A percentile compares a stretch with the other conserved stretches of the same genome.
phyloP scores from a whole-genome alignment of 92 coral and sea anemone species.

The Palythoa heliodiscus region DNA sequence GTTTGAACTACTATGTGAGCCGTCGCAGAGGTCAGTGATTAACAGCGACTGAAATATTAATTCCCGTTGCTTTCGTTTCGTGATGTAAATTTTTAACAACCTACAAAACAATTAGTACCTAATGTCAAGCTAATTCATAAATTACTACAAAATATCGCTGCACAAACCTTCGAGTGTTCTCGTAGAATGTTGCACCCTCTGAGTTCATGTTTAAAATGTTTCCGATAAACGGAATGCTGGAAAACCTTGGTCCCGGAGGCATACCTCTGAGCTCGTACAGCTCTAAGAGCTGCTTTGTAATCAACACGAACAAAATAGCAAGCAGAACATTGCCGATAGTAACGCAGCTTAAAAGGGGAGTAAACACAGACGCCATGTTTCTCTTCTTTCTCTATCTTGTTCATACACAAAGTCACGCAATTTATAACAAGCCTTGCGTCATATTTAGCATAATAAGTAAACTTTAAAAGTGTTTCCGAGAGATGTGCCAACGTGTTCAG shows the following conservation, averaged over 20 bases:
- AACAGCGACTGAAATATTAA: no score
- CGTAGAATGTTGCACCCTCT: neutral
- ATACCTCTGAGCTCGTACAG: constrained; percentile 20
- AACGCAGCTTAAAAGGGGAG: neutral
- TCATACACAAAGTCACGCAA: neutral
- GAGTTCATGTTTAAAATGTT: constrained; percentile 12
- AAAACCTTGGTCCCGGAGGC: neutral
- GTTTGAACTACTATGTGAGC: no score
- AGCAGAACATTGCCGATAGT: constrained; percentile 19
- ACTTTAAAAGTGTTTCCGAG: no score
- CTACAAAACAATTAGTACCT: no score
- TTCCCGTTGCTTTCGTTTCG: no score
- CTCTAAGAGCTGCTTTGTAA: constrained; percentile 2
- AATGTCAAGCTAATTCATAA: neutral
- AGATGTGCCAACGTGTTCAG: no score
- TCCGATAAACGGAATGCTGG: constrained; percentile 7
- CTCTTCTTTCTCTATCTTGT: neutral
- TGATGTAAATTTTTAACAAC: no score
- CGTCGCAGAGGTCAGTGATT: no score
- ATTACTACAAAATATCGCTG: neutral
- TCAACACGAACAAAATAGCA: neutral
- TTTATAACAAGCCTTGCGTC: neutral
- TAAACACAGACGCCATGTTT: constrained; percentile 10
- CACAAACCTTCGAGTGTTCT: constrained; percentile 19
- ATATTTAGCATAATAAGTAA: no score